Base-by-base conservation (phyloP, 2,888 invertebrate genomes). In the Amblyteles armatorius region DNA sequence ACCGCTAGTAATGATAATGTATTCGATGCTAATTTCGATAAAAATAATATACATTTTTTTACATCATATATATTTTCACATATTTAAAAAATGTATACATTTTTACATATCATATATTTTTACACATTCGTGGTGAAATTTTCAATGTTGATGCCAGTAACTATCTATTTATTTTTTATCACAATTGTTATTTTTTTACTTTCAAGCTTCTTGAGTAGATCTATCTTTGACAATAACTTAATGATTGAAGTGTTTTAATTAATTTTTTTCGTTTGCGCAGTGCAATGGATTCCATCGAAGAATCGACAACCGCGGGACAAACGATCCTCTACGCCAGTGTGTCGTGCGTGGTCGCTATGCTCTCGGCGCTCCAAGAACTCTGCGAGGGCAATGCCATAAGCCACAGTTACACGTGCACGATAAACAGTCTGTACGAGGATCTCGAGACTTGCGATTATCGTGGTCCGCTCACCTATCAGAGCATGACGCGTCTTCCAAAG, bases 221-320 rank as follows among this genome's bases (percentile, higher is more conserved):
- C 33, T 6, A 33, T 33, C 33, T 0, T 36, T 9, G 0, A 36
- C 36, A 9, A 36, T 9, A 36, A 36, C 7, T 7, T 9, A 36
- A 0, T 55, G 19, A 55, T 29, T 33, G 2, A 29, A 29, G 9
- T 36, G 36, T 36, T 78, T 44, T n/a, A 7, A 29, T 44, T 29
- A 52, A 52, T 63, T 79, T n/a, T 68, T 9, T 7, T 13, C 2
- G 55, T 63, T 3, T 4, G 93, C 93, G 22, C 90, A 97, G 98
- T 90, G 97, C 98, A 89, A 97, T 98, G 96, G 98, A 99, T 92
- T 98, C 98, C 0, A 97, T 98, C 92, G 98, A 98, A 94, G 98
- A 99, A 94, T 98, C 98, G 83, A 97, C 98, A n/a, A 96, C 96
- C 88, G 97, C 97, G 86, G 97, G 97, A 87, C 96, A 97, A 19